Evolutionary conservation across 2,797 vertebrate species (phyloP).

Genomic region (Syncerus caffer): DNA sequence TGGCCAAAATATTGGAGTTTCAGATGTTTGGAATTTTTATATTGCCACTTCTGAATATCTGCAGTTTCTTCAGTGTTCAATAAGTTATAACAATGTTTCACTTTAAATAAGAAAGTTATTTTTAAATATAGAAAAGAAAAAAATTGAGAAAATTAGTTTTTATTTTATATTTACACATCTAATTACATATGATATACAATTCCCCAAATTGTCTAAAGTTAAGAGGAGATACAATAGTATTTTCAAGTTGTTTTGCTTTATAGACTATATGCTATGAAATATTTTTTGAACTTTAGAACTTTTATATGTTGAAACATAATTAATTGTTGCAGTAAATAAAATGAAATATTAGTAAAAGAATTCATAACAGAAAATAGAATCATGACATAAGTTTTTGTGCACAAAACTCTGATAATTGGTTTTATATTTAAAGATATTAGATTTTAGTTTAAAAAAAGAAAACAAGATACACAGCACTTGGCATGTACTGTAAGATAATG

Average conservation of each 20-base stretch:
- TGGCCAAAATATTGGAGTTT: not conserved
- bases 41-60: not conserved
- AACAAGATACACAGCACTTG: not conserved
- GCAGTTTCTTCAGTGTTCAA: not conserved
- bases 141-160: not conserved
- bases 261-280: not conserved
- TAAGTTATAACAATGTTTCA: not conserved
- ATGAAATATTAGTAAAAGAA: not conserved
- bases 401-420: not conserved
- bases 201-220: not conserved
- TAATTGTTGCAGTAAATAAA: not conserved
- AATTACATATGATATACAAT: not conserved
- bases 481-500: not conserved
- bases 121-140: not conserved
- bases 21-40: not conserved
- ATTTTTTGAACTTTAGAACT: not conserved
- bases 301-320: not conserved
- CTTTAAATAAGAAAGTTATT: not conserved
- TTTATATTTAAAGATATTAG: not conserved
- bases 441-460: not conserved
- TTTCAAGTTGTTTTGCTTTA: not conserved
- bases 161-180: not conserved
- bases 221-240: not conserved
- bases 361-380: not conserved
- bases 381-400: not conserved